These are phyloP conservation scores for Sebastes hubbsi DNA, from an alignment of 2,797 vertebrate species.

Conservation along the genomic window DNA sequence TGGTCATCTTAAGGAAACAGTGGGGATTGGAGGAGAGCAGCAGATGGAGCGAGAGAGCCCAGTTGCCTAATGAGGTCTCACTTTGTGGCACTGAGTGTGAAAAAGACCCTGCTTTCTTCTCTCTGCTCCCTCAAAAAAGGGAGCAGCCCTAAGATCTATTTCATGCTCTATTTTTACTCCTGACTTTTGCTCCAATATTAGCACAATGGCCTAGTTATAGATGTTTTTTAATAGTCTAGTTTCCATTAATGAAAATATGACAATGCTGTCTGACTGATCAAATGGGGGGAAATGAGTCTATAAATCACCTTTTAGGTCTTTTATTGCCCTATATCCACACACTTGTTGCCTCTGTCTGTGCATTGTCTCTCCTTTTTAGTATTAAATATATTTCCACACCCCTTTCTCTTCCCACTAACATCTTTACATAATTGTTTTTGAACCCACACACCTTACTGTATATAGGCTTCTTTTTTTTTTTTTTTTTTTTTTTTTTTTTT, in stretches of 20 bases:
- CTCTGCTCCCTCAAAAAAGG: constrained; percentile 74
- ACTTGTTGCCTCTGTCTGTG: constrained; percentile 32
- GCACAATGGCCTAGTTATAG: constrained; percentile 82
- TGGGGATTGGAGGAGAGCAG: constrained; percentile 52
- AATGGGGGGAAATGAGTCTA: not conserved
- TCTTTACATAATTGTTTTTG: constrained; percentile 69
- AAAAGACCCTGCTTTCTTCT: constrained; percentile 67
- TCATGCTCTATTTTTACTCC: constrained; percentile 85
- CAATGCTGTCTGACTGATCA: constrained; percentile 30
- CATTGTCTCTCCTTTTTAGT: constrained; percentile 16
- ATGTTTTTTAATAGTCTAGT: constrained; percentile 71
- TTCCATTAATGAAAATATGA: constrained; percentile 58
- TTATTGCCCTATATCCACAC: not conserved
- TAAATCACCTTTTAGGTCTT: not conserved
- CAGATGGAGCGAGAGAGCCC: constrained; percentile 74
- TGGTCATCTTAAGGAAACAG: constrained; percentile 66
- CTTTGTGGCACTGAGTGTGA: constrained; percentile 63
- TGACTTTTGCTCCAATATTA: constrained; percentile 82
- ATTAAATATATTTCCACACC: constrained; percentile 53
- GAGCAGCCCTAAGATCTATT: constrained; percentile 85
- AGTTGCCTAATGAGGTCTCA: constrained; percentile 77
- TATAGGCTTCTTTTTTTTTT: constrained; percentile 19
- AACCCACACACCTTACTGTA: constrained; percentile 65
- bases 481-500: not conserved
- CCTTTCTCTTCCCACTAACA: constrained; percentile 54